Evolutionary conservation across 2,888 invertebrate genomes (phyloP), one percentile per base, ranked within the genome.

Genomic region (Scaptomyza flava): DNA sequence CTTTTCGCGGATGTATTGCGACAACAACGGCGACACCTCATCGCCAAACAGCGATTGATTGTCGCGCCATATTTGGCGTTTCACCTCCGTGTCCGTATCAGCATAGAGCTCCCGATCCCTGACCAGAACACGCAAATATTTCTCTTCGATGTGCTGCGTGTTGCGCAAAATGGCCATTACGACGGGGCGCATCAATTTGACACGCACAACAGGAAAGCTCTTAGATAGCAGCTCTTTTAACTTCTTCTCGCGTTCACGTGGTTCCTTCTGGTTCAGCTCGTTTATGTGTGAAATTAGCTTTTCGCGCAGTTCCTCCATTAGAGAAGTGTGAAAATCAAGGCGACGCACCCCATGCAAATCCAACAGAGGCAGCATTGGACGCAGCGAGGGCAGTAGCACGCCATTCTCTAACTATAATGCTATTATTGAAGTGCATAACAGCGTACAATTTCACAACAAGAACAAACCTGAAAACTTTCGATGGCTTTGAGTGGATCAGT

Each of bases 1-100:
- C 90, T 99, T 99, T 91, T 98, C 98, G 78, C 96, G 95, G 43
- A 97, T 98, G 84, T 99, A 99, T 90, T 97, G 96, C 81, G 97
- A 97, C 33, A 99, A 93, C 38, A 99, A 93, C 0, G 99, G 99
- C 0, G 98, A 98, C 0, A 99, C 98, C 93, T 99, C 99, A 92
- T 99, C 98, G 14, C 98, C 98, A 93, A 99, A 99, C 36, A 99
- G 92, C 2, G 97, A 96, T 90, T 99, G 98, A 92, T 99, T 98
- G 87, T 98, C 98, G 89, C 98, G 96, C 99, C 99, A 99, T 83
- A 99, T 99, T 91, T 99, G 99, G 42, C 98, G 94, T 91, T 98
- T 99, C 0, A 99, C 98, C 93, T 98, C 98, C 0, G 98, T 98
- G 75, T 98, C 97, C 12, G 98, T 98, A 79, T 98, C 98, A 79